Evolutionary conservation across 2,113 vertebrate genomes (phyloP), one percentile per base, ranked within the genome.

Genomic region (Phylloscopus trochilus): DNA sequence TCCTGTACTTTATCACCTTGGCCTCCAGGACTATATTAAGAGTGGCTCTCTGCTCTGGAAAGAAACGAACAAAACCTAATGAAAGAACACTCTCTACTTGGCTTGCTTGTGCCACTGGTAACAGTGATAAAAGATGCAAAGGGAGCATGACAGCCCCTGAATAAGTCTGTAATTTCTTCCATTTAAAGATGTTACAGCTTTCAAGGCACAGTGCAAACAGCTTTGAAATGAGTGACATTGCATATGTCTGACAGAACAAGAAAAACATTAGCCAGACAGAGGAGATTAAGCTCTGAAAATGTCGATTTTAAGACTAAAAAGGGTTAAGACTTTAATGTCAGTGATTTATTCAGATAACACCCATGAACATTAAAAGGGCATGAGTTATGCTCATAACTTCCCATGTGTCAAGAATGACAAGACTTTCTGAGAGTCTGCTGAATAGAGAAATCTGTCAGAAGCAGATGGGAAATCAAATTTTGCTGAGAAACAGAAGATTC

Each of bases 261-360:
- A 0, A 1, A 59, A 91, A 80, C n/a, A 23, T 70, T 88, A 92
- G 35, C 43, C 56, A 90, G 39, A 76, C 43, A 93, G 69, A 41
- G 56, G 19, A 89, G 68, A 52, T 56, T 75, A 89, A 84, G 15
- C 30, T 91, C 83, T 84, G 41, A 89, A 97, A 95, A 93, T 78
- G 68, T 68, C 55, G 77, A 10, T 69, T 94, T 90, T 92, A 27
- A 68, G 60, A 86, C 27, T 62, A 52, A 83, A 93, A 91, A 83
- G 56, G 46, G 92, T 85, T 95, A 83, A 95, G 67, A 74, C 43
- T 80, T 86, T 88, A 94, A 90, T 80, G 63, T 72, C 82, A 92
- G 30, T 88, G 85, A 92, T 94, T 93, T 94, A 88, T 95, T 95
- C 80, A 59, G 64, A 78, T 67, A 92, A 89, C 64, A 80, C 79